Conservation (phyloP, 2,888 invertebrate genomes). For the Aspidapion aeneum region DNA sequence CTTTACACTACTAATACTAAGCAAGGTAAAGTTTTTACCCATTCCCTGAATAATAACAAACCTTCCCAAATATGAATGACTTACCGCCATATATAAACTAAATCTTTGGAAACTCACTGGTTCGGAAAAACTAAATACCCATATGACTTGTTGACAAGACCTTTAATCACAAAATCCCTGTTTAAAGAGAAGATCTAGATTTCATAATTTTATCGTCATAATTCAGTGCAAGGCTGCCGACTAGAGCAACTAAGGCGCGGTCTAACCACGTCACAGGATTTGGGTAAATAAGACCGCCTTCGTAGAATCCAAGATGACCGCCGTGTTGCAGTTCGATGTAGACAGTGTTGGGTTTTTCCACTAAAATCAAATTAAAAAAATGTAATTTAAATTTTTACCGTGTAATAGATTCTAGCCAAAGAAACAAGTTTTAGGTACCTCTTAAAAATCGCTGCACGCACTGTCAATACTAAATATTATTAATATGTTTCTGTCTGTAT, state of each 20-base stretch:
- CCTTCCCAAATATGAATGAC: no score
- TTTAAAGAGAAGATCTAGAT: slow-evolving; percentile 2
- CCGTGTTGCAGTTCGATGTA: slow-evolving; percentile 86
- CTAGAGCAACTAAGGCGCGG: slow-evolving; percentile 77
- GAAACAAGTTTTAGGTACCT: neutral
- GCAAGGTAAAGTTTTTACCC: no score
- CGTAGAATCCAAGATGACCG: slow-evolving; percentile 93
- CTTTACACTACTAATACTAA: no score
- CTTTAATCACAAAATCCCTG: no score
- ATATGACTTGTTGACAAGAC: no score
- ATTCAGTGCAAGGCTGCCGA: slow-evolving; percentile 66
- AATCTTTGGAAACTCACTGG: no score
- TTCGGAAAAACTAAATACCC: no score
- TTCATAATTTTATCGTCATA: slow-evolving; percentile 39
- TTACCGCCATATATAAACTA: no score
- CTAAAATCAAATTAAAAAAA: slow-evolving; percentile 46
- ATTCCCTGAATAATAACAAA: no score
- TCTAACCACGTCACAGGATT: slow-evolving; percentile 93
- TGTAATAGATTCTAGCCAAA: neutral
- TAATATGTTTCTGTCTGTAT: no score
- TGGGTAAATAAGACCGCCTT: slow-evolving; percentile 83
- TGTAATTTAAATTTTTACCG: neutral
- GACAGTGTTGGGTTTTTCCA: slow-evolving; percentile 61
- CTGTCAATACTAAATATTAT: no score
- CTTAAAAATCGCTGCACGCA: neutral